Base-by-base conservation (phyloP, 1,140 invertebrate genomes). In the Eubasilissa regina region DNA sequence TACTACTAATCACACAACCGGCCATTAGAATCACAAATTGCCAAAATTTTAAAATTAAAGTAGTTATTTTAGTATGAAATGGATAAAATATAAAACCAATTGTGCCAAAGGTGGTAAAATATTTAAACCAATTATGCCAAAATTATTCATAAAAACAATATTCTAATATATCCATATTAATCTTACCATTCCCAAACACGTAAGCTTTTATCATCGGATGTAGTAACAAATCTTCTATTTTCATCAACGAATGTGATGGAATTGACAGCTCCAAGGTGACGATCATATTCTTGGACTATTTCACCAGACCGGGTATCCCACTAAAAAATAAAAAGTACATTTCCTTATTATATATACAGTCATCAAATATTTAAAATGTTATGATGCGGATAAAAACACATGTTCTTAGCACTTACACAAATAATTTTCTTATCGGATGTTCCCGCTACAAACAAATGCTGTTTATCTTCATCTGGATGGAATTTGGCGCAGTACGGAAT, bases 371-470 rank as follows among this genome's bases (percentile, higher is more conserved):
- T 51, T 51, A 13, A 13, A 51, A 8, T 51, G n/a, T 51, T 1
- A 8, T 51, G 48, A 8, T 51, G 8, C 9, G 9, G 11, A 51
- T 51, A 13, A 51, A 13, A 0, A 51, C 48, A 86, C 77, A 83
- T 72, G 80, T 78, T 73, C 60, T 68, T 48, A 7, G 3, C 15
- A 94, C 95, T 93, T 91, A 97, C 96, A 89, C 97, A 99, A 85
- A 99, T 95, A 85, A 99, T 99, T 90, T 99, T 99, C 85, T 99
- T 99, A 86, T 99, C 98, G 4, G 97, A 97, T 17, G 98, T 99
- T 77, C 99, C 99, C 82, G 97, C 97, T 3, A 99, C 96, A 90
- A 99, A 99, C 3, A 99, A 90, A 90, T 99, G 94, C 85, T 99
- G 98, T 84, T 99, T 99, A 84, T 98, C 97, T 44, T 94, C 93